A percentile compares a stretch with the other conserved stretches of the same genome.
These are phyloP conservation scores for Deroptyus accipitrinus DNA, from an alignment of 2,113 vertebrate genomes.

Conservation along the genomic window DNA sequence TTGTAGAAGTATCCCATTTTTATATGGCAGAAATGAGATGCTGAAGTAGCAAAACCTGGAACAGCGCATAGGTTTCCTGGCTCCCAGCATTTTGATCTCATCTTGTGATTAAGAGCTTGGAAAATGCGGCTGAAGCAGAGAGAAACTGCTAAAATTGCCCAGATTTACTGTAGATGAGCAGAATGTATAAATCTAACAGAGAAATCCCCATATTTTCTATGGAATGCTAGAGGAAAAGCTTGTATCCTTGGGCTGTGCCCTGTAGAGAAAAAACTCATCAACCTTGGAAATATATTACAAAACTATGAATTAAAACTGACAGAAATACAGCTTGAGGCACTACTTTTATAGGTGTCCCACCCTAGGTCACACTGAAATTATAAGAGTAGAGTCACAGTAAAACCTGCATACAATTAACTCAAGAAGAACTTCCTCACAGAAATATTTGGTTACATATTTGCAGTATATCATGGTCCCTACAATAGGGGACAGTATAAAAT, in stretches of 20 bases:
- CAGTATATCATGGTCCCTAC: not conserved
- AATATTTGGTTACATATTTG: not conserved
- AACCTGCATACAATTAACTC: not conserved
- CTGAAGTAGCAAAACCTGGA: not conserved
- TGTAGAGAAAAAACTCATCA: accelerated
- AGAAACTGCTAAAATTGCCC: not conserved
- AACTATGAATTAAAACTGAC: not conserved
- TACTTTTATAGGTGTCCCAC: not conserved
- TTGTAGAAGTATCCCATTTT: not conserved
- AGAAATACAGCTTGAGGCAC: not conserved
- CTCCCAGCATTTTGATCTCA: not conserved
- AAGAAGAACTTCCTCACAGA: not conserved
- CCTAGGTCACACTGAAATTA: not conserved
- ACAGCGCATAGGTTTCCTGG: not conserved
- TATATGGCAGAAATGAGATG: not conserved
- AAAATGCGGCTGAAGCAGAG: not conserved
- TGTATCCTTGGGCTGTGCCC: not conserved
- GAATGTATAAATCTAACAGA: not conserved
- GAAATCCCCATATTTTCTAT: not conserved
- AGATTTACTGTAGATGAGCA: not conserved
- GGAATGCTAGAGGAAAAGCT: not conserved
- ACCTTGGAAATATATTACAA: not conserved
- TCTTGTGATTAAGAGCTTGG: not conserved
- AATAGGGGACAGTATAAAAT: not conserved
- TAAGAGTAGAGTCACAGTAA: not conserved